Percentiles rank a stretch among this genome's conserved stretches.
These are phyloP conservation scores for Leptopilina syphax DNA, from an alignment of 2,888 invertebrate species.

Conservation along the genomic window DNA sequence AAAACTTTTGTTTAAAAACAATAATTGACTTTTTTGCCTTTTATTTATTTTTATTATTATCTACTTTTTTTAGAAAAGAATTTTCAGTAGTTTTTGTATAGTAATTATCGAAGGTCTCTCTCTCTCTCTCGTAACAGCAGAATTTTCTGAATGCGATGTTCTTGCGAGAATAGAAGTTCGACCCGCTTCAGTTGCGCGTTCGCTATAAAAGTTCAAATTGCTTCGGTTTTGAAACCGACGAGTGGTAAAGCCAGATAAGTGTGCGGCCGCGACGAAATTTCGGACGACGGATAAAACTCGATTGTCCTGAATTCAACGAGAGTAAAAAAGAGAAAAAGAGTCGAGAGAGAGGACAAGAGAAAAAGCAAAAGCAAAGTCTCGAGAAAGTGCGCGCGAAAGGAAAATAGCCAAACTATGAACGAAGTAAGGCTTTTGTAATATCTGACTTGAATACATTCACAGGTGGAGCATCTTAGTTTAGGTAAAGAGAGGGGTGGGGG, in stretches of 20 bases:
- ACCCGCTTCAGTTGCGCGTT: conserved; percentile 24
- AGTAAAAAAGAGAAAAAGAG: neutral
- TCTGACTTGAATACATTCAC: conserved; percentile 47
- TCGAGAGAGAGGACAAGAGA: neutral
- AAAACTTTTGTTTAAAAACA: no score
- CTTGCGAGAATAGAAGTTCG: conserved; percentile 8
- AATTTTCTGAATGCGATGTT: conserved; percentile 24
- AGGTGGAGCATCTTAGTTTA: no score
- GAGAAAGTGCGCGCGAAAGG: conserved; percentile 47
- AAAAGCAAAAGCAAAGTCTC: conserved; percentile 11
- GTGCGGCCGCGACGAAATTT: conserved; percentile 47
- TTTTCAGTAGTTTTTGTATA: no score
- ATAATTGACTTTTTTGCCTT: no score
- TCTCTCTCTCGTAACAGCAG: neutral
- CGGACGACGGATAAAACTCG: conserved; percentile 43
- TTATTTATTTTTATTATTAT: no score
- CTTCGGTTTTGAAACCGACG: conserved; percentile 29
- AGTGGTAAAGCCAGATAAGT: conserved; percentile 50
- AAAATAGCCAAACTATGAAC: conserved; percentile 42
- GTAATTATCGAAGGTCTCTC: neutral
- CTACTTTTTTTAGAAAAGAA: no score
- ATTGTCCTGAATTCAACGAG: conserved; percentile 44
- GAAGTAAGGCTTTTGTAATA: conserved; percentile 45
- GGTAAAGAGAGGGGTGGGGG: neutral
- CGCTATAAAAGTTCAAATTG: conserved; percentile 29